These are phyloP conservation scores for Antedon mediterranea DNA, from an alignment of 53 echinoderm and acorn worm species.

Conservation along the genomic window DNA sequence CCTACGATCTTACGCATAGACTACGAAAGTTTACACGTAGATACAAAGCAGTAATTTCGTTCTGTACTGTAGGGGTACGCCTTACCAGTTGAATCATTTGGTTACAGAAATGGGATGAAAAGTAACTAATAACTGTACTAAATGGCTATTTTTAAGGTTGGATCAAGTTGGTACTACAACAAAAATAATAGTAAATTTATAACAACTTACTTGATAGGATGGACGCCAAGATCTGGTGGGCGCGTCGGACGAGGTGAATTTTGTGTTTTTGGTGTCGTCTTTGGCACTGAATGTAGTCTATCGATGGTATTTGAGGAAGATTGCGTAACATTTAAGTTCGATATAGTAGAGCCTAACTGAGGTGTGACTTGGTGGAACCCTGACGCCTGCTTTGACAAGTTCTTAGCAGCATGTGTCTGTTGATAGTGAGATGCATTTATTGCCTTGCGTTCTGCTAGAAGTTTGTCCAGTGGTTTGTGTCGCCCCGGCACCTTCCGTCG, in stretches of 20 bases:
- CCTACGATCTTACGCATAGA: no score
- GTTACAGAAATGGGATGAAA: no score
- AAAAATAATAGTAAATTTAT: background rate
- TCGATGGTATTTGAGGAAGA: background rate
- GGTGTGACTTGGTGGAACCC: background rate
- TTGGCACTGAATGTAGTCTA: background rate
- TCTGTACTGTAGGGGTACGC: no score
- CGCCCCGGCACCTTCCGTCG: slow-evolving; percentile 71
- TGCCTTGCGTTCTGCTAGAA: slow-evolving; percentile 83
- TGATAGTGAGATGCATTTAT: background rate
- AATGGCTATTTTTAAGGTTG: no score
- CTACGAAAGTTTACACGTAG: no score
- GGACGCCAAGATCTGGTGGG: background rate
- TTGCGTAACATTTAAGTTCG: background rate
- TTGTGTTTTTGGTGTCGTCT: background rate
- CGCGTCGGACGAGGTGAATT: background rate
- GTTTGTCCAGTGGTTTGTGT: slow-evolving; percentile 72
- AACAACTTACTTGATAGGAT: slow-evolving; percentile 4
- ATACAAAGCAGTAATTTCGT: no score
- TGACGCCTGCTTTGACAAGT: slow-evolving; percentile 12
- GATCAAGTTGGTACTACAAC: no score
- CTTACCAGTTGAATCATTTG: no score
- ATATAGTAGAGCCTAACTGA: background rate
- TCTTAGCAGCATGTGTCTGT: background rate
- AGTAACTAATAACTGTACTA: no score